Evolutionary conservation across 2,797 vertebrate species (phyloP).

Genomic region (Erethizon dorsatum): DNA sequence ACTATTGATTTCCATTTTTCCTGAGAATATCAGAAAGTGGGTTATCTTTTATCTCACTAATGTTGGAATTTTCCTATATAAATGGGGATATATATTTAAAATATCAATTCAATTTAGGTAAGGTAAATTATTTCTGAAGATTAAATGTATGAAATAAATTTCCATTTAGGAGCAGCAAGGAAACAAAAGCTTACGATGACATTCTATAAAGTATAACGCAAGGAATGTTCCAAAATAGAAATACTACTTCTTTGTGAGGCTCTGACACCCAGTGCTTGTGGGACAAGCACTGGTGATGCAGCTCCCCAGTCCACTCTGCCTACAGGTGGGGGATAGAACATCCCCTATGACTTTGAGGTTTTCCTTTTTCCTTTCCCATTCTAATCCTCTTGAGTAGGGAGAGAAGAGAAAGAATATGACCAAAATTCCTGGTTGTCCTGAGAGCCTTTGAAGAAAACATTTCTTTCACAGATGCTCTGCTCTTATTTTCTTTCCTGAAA

Average conservation of each 20-base stretch:
- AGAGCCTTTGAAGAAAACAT: neutral
- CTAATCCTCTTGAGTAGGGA: neutral
- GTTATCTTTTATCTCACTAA: neutral
- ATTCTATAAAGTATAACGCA: neutral
- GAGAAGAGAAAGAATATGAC: neutral
- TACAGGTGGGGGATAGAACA: rapidly evolving
- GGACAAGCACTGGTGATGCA: too few species aligned
- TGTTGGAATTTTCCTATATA: neutral
- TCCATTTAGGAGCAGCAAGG: neutral
- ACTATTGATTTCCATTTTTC: neutral
- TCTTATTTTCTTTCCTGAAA: neutral
- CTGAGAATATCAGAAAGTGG: neutral
- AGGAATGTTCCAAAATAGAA: neutral
- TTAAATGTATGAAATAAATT: neutral
- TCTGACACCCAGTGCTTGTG: neutral
- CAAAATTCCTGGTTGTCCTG: neutral
- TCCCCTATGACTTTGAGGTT: neutral
- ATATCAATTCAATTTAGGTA: neutral
- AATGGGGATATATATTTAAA: neutral
- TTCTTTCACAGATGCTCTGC: neutral
- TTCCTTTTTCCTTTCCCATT: neutral
- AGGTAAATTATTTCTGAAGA: slow-evolving; percentile 25
- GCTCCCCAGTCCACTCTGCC: neutral
- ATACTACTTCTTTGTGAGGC: neutral
- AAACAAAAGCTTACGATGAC: neutral